These are phyloP conservation scores for Martes martes DNA, from an alignment of 2,113 vertebrate species.

Conservation along the genomic window DNA sequence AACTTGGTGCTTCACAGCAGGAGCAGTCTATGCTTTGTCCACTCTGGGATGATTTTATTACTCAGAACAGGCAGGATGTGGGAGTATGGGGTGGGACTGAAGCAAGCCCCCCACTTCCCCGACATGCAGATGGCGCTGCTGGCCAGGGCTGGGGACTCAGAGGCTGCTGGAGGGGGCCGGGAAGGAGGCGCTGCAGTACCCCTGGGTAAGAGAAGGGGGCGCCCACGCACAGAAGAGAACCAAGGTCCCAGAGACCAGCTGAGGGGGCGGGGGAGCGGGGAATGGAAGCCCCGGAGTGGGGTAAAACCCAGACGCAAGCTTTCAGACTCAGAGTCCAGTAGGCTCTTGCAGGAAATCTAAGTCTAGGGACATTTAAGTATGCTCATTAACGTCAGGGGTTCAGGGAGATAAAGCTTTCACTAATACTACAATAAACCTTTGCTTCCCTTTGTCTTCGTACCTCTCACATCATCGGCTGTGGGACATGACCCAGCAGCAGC, in stretches of 20 bases:
- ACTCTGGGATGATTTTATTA: neutral
- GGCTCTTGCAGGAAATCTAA: neutral
- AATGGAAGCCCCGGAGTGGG: neutral
- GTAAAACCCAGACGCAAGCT: neutral
- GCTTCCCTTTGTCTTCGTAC: neutral
- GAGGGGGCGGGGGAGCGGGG: no score
- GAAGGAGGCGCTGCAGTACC: neutral
- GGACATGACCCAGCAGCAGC: neutral
- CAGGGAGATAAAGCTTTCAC: accelerated
- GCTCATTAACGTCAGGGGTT: neutral
- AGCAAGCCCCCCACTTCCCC: neutral
- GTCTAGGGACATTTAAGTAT: neutral
- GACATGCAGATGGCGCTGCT: slow-evolving; percentile 10
- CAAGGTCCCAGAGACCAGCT: neutral
- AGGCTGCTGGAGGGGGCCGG: accelerated
- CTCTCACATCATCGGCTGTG: accelerated
- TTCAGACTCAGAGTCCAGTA: no score
- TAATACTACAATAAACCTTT: accelerated
- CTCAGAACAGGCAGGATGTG: neutral
- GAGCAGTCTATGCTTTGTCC: neutral
- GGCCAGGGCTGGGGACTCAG: neutral
- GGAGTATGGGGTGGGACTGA: neutral
- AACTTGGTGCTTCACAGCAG: accelerated
- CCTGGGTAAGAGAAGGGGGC: neutral
- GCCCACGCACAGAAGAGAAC: accelerated